Percentiles rank a stretch among this genome's conserved stretches.
Evolutionary conservation across 1,140 invertebrate genomes (phyloP).

Genomic region (Anthonomus grandis): DNA sequence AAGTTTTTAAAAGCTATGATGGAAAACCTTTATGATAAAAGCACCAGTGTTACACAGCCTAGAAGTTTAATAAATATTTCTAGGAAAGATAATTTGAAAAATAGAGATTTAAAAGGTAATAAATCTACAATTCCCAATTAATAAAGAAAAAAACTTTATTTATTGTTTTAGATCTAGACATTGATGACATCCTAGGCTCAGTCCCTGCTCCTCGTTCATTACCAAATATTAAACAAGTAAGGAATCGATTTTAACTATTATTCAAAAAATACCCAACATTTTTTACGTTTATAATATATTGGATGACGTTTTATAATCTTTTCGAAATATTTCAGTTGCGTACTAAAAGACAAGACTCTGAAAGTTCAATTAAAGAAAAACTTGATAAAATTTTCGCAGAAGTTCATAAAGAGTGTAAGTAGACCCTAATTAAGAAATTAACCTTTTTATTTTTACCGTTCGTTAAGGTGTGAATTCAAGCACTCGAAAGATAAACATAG

Average conservation of each 20-base stretch:
- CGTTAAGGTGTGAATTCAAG: too few relatives aligned
- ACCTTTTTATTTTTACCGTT: too few relatives aligned
- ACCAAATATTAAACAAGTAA: not conserved
- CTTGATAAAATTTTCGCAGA: not conserved
- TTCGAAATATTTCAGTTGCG: not conserved
- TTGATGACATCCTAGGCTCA: not conserved
- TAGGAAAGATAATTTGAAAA: not conserved
- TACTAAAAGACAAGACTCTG: not conserved
- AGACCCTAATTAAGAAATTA: too few relatives aligned
- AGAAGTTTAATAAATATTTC: not conserved
- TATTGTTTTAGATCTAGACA: not conserved
- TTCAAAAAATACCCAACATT: not conserved
- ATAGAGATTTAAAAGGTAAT: not conserved
- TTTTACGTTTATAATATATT: not conserved
- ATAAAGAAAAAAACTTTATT: not conserved
- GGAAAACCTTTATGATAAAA: constrained; percentile 12
- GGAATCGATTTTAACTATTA: not conserved
- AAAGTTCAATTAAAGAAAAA: not conserved
- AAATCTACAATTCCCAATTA: not conserved
- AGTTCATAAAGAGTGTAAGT: not conserved
- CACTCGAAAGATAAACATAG: too few relatives aligned
- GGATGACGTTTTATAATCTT: not conserved
- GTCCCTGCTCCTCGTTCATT: not conserved
- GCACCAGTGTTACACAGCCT: not conserved
- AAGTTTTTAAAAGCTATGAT: constrained; percentile 24